Evolutionary conservation across 2,113 vertebrate genomes (phyloP), one percentile per base, ranked within the genome.

Genomic region (Hypocryptadius cinnamomeus): DNA sequence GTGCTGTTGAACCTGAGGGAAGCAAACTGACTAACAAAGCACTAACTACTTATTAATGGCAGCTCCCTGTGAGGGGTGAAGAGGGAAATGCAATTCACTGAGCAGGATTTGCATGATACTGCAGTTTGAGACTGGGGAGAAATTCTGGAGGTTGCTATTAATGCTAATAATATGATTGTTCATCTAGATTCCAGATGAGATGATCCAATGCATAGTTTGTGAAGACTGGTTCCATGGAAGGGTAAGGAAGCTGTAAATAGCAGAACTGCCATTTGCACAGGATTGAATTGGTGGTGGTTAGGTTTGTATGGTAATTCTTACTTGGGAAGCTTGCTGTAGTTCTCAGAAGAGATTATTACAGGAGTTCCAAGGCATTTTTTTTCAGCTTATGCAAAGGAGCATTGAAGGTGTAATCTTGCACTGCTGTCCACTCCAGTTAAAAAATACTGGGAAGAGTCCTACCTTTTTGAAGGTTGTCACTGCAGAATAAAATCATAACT

Each of bases 171-270:
- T 39, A 6, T 33, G 66, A 64, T 53, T 22, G 14, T 92, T 85
- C 8, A 20, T 89, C 79, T 80, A 99, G 99, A 97, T 98, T 85
- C 97, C 98, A 35, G 99, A 99, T 96, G 99, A 99, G 95, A 99
- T 99, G 99, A 99, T 99, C 96, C 99, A 99, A 11, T 99, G 99
- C 90, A 91, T 99, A 63, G 96, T 99, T 80, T 99, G 99, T 97
- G 99, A 99, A 97, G 99, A 99, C 76, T 99, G 99, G 99, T 99
- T 98, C 96, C 99, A 99, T 68, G 98, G 98, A 90, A 98, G 98
- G 98, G 99, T 99, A 97, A 98, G 98, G 70, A 96, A 83, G 40
- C 66, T 50, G 6, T 37, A 66, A 76, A 39, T 15, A 64, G 31
- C 68, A 65, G 68, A 86, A 64, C 27, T 80, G 17, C 72, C 30